Conservation (phyloP, 2,797 vertebrate species). For the Diglossa cyanea region DNA sequence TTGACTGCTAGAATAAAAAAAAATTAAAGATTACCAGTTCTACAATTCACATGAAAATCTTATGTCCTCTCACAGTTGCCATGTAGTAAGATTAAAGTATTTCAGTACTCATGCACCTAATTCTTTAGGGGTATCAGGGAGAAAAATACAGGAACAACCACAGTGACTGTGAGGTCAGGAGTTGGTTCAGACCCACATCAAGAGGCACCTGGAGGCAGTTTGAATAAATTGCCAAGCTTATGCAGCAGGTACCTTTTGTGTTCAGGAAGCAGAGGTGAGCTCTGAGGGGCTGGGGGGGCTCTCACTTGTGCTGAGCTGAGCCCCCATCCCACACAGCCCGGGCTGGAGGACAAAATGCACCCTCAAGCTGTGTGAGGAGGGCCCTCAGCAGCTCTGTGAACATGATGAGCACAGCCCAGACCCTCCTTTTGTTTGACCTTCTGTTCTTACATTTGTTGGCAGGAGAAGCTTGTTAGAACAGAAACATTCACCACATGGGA, state of each 20-base stretch:
- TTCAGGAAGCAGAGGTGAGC: neutral
- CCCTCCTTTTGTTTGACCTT: neutral
- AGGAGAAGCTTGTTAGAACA: neutral
- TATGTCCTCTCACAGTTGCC: neutral
- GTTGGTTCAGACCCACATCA: neutral
- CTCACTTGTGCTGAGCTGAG: neutral
- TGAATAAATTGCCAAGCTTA: neutral
- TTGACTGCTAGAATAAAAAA: neutral
- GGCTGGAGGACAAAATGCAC: neutral
- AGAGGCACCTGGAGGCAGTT: neutral
- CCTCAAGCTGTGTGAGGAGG: neutral
- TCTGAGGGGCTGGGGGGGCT: neutral
- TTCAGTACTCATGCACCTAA: neutral
- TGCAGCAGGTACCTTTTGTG: fast-evolving
- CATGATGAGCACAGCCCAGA: neutral
- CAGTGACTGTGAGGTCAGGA: neutral
- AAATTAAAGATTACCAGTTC: neutral
- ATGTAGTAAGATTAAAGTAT: neutral
- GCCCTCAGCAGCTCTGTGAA: neutral
- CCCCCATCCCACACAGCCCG: neutral
- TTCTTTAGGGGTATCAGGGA: neutral
- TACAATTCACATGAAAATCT: neutral
- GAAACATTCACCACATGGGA: neutral
- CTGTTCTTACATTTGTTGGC: neutral
- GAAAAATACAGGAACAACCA: neutral